A percentile compares a stretch with the other conserved stretches of the same genome.
Evolutionary conservation across 1,140 invertebrate species (phyloP).

Genomic region (Diabrotica virgifera): DNA sequence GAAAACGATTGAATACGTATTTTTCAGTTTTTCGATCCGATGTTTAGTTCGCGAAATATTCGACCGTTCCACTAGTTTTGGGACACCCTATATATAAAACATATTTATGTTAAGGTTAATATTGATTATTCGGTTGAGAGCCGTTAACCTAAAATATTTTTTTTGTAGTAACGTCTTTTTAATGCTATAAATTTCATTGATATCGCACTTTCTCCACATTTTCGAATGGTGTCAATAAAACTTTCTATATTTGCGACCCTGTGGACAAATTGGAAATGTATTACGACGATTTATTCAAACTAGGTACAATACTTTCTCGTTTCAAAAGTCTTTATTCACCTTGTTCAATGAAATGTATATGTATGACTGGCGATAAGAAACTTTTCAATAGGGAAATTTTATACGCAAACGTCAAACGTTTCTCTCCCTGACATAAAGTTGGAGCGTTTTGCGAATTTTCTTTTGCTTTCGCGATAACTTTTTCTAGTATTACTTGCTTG

Average conservation of each 20-base stretch:
- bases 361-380: background rate
- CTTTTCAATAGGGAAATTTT: background rate
- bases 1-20: too few species aligned
- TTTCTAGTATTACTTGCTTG: background rate
- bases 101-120: too few species aligned
- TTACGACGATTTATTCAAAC: background rate
- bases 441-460: background rate
- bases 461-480: background rate
- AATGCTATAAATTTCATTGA: too few species aligned
- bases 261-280: background rate
- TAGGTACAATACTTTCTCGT: background rate
- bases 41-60: too few species aligned
- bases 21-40: too few species aligned
- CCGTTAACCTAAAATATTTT: too few species aligned
- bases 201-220: too few species aligned
- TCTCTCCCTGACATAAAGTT: background rate
- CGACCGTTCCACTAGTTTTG: too few species aligned
- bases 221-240: too few species aligned
- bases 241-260: background rate
- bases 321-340: constrained; percentile 2
- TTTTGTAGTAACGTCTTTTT: too few species aligned
- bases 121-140: too few species aligned
- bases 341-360: constrained; percentile 3
- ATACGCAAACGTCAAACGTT: background rate
- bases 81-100: too few species aligned